phyloP scores from a whole-genome alignment of 2,113 vertebrate species.

The Varanus komodoensis region DNA sequence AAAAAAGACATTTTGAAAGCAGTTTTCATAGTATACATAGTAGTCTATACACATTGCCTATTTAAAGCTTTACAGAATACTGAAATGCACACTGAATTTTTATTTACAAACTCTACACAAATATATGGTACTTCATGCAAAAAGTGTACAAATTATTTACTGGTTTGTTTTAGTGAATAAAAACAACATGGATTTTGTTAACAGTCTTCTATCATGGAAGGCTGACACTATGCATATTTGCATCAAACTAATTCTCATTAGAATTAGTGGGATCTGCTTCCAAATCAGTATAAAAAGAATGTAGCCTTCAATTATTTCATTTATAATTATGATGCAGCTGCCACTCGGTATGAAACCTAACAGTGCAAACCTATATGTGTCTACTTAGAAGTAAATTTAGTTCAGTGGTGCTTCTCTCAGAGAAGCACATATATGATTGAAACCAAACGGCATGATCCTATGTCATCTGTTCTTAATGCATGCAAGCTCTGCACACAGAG shows the following conservation, averaged over 20 bases:
- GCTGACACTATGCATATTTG: not conserved
- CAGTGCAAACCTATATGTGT: not conserved
- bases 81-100: conserved; percentile 59
- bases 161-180: conserved; percentile 35
- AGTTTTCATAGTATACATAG: not conserved
- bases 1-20: conserved; percentile 19
- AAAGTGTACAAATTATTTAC: conserved; percentile 30
- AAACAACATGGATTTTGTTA: conserved; percentile 43
- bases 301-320: not conserved
- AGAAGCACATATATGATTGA: not conserved
- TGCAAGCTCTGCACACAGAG: not conserved
- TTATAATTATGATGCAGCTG: not conserved
- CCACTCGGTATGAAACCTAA: not conserved
- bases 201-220: not conserved
- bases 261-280: not conserved
- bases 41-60: not conserved
- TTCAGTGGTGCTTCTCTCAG: not conserved
- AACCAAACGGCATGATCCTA: no score
- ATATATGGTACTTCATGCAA: conserved; percentile 39
- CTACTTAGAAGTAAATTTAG: not conserved
- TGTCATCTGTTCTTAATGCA: no score
- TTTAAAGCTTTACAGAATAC: conserved; percentile 36
- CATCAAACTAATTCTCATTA: not conserved
- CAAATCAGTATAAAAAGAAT: not conserved
- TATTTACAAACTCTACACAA: conserved; percentile 62